These are phyloP conservation scores for Argopecten irradians DNA, from an alignment of 1,140 invertebrate species.

Conservation along the genomic window DNA sequence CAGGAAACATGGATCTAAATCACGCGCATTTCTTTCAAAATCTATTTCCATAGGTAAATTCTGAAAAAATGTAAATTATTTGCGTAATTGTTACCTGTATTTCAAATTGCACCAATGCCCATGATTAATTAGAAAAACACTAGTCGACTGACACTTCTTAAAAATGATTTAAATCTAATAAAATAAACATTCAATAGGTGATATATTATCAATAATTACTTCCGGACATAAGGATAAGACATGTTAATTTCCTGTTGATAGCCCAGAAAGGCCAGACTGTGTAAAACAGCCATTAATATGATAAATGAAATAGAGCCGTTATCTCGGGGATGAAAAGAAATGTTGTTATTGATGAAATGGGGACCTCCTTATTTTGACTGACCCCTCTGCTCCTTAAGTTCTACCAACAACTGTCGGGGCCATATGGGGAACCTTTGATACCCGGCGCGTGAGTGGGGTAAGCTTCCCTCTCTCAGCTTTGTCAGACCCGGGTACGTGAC, in stretches of 20 bases:
- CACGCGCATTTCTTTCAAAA: too few species aligned
- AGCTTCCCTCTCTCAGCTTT: background rate
- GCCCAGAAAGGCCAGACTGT: background rate
- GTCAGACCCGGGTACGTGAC: conserved; percentile 2
- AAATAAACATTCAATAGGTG: background rate
- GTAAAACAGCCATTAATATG: background rate
- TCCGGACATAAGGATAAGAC: background rate
- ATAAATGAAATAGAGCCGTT: background rate
- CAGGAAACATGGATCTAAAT: too few species aligned
- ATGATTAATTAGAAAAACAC: too few species aligned
- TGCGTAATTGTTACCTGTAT: too few species aligned
- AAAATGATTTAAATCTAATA: too few species aligned
- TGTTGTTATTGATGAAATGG: background rate
- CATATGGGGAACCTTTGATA: conserved; percentile 2
- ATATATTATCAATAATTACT: background rate
- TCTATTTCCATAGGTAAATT: too few species aligned
- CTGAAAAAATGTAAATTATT: too few species aligned
- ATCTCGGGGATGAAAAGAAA: background rate
- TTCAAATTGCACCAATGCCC: too few species aligned
- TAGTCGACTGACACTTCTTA: too few species aligned
- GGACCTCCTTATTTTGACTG: background rate
- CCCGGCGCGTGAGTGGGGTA: background rate
- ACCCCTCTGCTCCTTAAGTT: background rate
- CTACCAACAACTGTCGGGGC: background rate
- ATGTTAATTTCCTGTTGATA: background rate